Evolutionary conservation across 2,113 vertebrate species (phyloP).

Genomic region (Condylura cristata): DNA sequence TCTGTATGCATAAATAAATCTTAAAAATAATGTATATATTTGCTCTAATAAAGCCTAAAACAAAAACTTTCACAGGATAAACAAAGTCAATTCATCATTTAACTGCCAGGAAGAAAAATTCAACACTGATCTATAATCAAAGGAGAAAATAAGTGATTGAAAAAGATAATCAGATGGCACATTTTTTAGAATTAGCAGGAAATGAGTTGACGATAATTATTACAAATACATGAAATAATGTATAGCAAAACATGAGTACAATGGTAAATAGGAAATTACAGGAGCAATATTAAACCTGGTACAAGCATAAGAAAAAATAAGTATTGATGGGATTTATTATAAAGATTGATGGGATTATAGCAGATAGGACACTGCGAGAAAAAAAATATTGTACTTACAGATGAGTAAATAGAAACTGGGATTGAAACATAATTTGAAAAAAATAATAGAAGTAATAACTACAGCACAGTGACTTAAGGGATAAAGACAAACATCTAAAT

Average conservation of each 20-base stretch:
- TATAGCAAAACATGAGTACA: neutral
- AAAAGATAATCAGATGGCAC: neutral
- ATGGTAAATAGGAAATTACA: neutral
- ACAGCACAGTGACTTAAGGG: neutral
- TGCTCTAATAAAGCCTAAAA: neutral
- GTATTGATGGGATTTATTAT: too few species aligned
- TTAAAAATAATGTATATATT: neutral
- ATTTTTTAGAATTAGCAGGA: neutral
- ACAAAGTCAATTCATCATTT: neutral
- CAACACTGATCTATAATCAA: neutral
- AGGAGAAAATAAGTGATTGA: neutral
- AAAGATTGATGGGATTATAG: neutral
- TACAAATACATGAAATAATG: too few species aligned
- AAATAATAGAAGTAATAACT: neutral
- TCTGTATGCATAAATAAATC: too few species aligned
- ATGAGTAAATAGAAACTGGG: neutral
- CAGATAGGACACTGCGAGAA: neutral
- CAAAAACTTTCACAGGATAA: neutral
- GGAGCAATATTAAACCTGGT: neutral
- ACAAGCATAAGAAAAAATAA: too few species aligned
- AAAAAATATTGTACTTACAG: neutral
- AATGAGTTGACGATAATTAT: neutral
- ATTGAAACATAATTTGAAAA: neutral
- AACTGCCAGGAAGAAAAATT: neutral
- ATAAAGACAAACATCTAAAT: neutral